Evolutionary conservation across 2,113 vertebrate species (phyloP).

Genomic region (Astatotilapia flaviijosephi): DNA sequence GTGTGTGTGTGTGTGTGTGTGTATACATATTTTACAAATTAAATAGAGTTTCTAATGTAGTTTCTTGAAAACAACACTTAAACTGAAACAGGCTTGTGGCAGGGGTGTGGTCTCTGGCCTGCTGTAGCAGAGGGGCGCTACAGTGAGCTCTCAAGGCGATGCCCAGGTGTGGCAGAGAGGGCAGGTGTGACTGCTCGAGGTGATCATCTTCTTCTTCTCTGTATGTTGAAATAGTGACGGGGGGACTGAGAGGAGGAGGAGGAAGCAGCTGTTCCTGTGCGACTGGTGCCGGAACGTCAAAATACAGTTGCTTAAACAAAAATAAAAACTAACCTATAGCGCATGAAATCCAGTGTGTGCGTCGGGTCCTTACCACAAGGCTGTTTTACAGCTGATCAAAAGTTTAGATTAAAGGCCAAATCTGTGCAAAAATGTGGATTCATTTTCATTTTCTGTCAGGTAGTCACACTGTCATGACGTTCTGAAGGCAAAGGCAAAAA

Average conservation of each 20-base stretch:
- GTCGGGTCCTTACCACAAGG: neutral
- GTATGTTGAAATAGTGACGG: neutral
- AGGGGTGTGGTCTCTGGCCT: neutral
- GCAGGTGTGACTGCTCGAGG: neutral
- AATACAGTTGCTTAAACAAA: neutral
- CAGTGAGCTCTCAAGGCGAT: neutral
- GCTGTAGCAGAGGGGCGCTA: neutral
- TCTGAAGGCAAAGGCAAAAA: neutral
- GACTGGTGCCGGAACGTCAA: neutral
- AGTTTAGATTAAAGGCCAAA: neutral
- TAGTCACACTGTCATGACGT: neutral
- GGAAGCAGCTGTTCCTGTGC: neutral
- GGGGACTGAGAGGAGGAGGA: neutral
- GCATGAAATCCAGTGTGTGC: neutral
- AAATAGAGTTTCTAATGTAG: neutral
- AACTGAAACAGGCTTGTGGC: neutral
- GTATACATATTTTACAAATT: neutral
- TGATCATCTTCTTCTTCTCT: neutral
- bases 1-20: accelerated
- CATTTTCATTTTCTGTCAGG: neutral
- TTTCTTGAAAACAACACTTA: neutral
- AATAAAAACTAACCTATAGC: neutral
- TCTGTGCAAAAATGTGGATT: neutral
- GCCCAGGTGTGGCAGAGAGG: neutral
- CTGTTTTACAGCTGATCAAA: neutral